Conservation (phyloP, 2,113 vertebrate genomes). For the Gracilinanus agilis region DNA sequence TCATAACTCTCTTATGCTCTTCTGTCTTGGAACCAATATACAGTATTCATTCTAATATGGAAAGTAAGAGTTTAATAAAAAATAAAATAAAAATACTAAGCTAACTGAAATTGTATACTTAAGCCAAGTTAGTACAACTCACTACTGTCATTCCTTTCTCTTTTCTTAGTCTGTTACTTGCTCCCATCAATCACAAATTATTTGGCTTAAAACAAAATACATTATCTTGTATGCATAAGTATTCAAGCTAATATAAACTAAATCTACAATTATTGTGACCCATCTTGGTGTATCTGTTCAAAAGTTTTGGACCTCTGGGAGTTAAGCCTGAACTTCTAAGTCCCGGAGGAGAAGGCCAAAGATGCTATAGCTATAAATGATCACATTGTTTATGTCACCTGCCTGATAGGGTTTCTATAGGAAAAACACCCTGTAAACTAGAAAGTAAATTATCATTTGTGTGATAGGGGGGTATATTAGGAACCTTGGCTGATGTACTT, state of each 20-base stretch:
- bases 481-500: background rate
- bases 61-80: no score
- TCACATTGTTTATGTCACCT: background rate
- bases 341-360: background rate
- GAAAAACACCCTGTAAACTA: background rate
- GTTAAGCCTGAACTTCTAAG: background rate
- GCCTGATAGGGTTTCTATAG: background rate
- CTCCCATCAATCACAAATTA: background rate
- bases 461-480: background rate
- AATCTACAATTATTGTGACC: background rate
- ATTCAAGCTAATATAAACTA: background rate
- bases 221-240: background rate
- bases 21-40: no score
- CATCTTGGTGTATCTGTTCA: background rate
- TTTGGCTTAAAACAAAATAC: conserved; percentile 9
- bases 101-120: background rate
- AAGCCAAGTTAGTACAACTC: background rate
- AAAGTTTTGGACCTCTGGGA: background rate
- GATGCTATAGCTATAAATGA: background rate
- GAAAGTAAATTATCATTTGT: background rate
- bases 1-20: no score
- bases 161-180: background rate
- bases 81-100: background rate
- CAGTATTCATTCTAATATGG: no score
- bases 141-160: background rate